Evolutionary conservation across 2,797 vertebrate species (phyloP), one percentile per base, ranked within the genome.

Genomic region (Scolopax rusticola): DNA sequence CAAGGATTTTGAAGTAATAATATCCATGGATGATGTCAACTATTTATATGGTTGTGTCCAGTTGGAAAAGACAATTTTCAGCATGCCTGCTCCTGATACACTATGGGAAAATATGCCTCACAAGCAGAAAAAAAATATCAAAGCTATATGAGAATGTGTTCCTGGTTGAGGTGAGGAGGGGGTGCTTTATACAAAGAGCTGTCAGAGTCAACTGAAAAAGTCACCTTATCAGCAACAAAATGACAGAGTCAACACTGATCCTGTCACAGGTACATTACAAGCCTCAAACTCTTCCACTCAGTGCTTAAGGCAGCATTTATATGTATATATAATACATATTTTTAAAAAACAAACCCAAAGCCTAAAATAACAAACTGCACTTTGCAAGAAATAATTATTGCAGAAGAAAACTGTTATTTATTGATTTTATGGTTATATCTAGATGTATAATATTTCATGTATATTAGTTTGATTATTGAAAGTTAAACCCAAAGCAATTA

Each of bases 1-100:
- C 60, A 68, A 85, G n/a, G 54, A 74, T n/a, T 71, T 53, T 61
- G 48, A 83, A 92, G 45, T 79, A 38, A 65, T 93, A 92, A 96
- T 80, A 96, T 64, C 84, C 61, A 75, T 11, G 20, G 18, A 41
- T 7, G 3, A 71, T 74, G 64, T 54, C 90, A 96, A 25, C 70
- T 93, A 71, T 91, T 93, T 89, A 53, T 77, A 61, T 36, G 57
- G 41, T 28, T n/a, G 17, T 65, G 33, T 91, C 84, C 79, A 87
- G 59, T 84, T 81, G 71, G 71, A 94, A 95, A 96, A 93, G 82
- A 47, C 76, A 85, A 91, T 95, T 92, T 95, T 94, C 87, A 93
- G 87, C 69, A 61, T 78, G 81, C 61, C 38, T 89, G 61, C 38
- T 89, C 33, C 75, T 85, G 61, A 48, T 50, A 32, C 43, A 83